phyloP scores from a whole-genome alignment of 2,113 vertebrate species.

The Arizona elegans region DNA sequence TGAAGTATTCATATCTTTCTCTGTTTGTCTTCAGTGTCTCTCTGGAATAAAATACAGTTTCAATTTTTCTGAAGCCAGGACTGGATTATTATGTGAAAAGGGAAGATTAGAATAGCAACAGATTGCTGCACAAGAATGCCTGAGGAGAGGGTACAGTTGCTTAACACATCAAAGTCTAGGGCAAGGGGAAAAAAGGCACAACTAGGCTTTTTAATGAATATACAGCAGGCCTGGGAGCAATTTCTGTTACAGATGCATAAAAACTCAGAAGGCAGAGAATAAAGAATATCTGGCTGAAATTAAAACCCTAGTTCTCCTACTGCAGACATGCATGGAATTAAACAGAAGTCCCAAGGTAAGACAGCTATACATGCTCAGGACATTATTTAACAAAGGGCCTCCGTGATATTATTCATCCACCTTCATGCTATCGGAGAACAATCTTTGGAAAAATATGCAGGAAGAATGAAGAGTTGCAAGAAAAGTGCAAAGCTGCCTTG shows the following conservation, averaged over 20 bases:
- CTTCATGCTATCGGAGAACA: not conserved
- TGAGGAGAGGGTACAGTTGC: conserved; percentile 1
- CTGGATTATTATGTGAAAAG: conserved; percentile 11
- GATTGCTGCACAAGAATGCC: conserved; percentile 10
- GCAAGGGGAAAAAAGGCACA: not conserved
- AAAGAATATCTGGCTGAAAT: not conserved
- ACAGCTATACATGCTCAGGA: not conserved
- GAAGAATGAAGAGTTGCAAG: not conserved
- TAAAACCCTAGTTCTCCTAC: not conserved
- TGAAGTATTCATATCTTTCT: conserved; percentile 20
- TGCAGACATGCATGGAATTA: not conserved
- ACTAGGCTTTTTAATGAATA: conserved; percentile 27
- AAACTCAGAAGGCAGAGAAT: not conserved
- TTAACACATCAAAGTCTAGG: conserved; percentile 12
- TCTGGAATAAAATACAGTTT: conserved; percentile 15
- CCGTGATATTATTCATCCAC: not conserved
- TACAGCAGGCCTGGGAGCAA: conserved; percentile 15
- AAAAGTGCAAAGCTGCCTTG: not conserved
- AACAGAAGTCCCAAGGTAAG: not conserved
- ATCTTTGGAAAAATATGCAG: not conserved
- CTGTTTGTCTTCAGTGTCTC: conserved; percentile 29
- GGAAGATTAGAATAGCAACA: not conserved
- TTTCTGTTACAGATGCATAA: conserved; percentile 8
- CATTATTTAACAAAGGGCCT: not conserved
- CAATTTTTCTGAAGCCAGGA: not conserved